A percentile compares a stretch with the other conserved stretches of the same genome.
Conservation (phyloP, 2,797 vertebrate genomes). For the Chloroceryle amazona region DNA sequence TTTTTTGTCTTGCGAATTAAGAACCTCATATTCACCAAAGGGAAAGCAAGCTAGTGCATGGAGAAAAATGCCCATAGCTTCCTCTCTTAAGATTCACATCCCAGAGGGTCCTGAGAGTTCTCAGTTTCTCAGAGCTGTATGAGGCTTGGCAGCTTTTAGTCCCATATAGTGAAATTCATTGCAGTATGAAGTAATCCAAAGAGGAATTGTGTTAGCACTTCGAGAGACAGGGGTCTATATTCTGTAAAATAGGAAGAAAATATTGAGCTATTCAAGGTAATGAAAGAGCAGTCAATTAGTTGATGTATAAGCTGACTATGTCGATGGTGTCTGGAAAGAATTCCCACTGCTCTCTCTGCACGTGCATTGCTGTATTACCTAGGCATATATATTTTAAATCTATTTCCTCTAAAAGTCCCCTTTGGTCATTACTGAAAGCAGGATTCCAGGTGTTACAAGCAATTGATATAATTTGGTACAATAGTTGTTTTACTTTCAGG, state of each 20-base stretch:
- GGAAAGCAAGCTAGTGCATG: not conserved
- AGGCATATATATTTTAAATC: not conserved
- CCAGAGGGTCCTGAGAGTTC: not conserved
- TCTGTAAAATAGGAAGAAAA: conserved; percentile 9
- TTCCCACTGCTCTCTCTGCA: conserved; percentile 20
- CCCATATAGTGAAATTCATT: not conserved
- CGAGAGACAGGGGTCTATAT: not conserved
- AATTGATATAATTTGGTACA: not conserved
- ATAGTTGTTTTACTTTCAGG: not conserved
- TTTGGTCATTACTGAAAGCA: not conserved
- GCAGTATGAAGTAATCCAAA: not conserved
- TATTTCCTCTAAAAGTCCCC: conserved; percentile 1
- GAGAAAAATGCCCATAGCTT: not conserved
- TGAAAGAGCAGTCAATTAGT: not conserved
- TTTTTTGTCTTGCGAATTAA: not conserved
- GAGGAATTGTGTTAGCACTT: not conserved
- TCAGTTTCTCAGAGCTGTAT: not conserved
- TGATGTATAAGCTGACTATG: not conserved
- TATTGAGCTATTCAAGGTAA: not conserved
- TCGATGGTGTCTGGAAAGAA: not conserved
- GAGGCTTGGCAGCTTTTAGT: not conserved
- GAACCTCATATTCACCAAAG: not conserved
- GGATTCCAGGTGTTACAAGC: not conserved
- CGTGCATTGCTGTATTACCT: conserved; percentile 46
- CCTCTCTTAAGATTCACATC: not conserved